These are phyloP conservation scores for Sabatieria punctata DNA, from an alignment of 2,888 invertebrate species.

Conservation along the genomic window DNA sequence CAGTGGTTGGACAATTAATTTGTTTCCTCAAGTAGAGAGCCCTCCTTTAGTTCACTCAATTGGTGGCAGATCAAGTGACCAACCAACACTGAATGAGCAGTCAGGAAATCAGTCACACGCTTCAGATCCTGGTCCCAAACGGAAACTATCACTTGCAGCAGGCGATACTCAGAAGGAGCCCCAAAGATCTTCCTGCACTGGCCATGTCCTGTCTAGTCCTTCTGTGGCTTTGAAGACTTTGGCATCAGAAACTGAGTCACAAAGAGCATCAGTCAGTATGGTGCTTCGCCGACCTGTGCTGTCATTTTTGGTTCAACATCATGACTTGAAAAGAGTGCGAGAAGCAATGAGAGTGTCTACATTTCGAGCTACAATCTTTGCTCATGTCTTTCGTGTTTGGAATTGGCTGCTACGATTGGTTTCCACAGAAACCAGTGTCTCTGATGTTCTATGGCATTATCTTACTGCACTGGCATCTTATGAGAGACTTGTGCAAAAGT, in stretches of 20 bases:
- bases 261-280: no score
- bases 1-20: conserved; percentile 46
- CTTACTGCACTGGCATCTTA: conserved; percentile 57
- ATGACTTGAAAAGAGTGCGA: conserved; percentile 63
- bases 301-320: conserved; percentile 38
- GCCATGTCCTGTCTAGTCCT: conserved; percentile 7
- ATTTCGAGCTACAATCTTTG: conserved; percentile 38
- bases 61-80: neutral
- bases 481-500: neutral
- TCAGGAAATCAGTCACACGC: neutral
- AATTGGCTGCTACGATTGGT: conserved; percentile 62
- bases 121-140: conserved; percentile 8
- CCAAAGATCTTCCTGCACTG: no score
- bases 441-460: conserved; percentile 93
- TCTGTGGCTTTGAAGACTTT: conserved; percentile 1
- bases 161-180: neutral
- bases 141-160: neutral
- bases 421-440: conserved; percentile 48
- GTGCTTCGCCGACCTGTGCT: neutral
- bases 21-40: conserved; percentile 24
- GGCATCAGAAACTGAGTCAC: neutral
- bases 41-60: neutral
- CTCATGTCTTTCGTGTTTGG: conserved; percentile 47
- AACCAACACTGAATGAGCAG: neutral
- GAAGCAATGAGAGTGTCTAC: conserved; percentile 74